A percentile compares a stretch with the other conserved stretches of the same genome.
These are phyloP conservation scores for Pycnonotus jocosus DNA, from an alignment of 2,113 vertebrate species.

Conservation along the genomic window DNA sequence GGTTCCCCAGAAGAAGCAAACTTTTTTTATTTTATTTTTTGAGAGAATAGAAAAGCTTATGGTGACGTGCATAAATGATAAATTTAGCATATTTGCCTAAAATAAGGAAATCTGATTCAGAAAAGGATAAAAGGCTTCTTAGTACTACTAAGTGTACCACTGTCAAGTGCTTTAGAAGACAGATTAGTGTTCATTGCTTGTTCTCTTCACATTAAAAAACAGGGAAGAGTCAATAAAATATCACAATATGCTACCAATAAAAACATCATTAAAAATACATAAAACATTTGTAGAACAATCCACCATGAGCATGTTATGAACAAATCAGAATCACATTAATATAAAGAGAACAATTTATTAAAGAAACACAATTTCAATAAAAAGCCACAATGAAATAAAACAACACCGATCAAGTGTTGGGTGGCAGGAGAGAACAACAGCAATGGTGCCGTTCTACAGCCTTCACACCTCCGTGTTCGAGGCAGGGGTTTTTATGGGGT, in stretches of 20 bases:
- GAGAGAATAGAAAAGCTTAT: neutral
- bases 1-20: neutral
- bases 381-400: too few relatives aligned
- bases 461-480: too few relatives aligned
- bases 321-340: too few relatives aligned
- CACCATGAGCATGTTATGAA: neutral
- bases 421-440: too few relatives aligned
- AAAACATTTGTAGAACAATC: neutral
- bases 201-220: conserved; percentile 6
- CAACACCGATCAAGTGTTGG: too few relatives aligned
- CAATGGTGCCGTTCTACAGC: too few relatives aligned
- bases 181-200: neutral
- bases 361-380: too few relatives aligned
- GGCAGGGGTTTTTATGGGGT: too few relatives aligned
- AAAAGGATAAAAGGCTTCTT: conserved; percentile 13
- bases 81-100: neutral
- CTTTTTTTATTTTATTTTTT: neutral
- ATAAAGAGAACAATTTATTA: too few relatives aligned
- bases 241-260: neutral
- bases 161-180: conserved; percentile 16
- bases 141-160: neutral
- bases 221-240: conserved; percentile 7
- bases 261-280: neutral
- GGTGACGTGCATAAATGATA: neutral
- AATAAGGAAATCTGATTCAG: conserved; percentile 36